A percentile compares a stretch with the other conserved stretches of the same genome.
phyloP scores from a whole-genome alignment of 2,888 invertebrate species.

The Drosophila villosipedis region DNA sequence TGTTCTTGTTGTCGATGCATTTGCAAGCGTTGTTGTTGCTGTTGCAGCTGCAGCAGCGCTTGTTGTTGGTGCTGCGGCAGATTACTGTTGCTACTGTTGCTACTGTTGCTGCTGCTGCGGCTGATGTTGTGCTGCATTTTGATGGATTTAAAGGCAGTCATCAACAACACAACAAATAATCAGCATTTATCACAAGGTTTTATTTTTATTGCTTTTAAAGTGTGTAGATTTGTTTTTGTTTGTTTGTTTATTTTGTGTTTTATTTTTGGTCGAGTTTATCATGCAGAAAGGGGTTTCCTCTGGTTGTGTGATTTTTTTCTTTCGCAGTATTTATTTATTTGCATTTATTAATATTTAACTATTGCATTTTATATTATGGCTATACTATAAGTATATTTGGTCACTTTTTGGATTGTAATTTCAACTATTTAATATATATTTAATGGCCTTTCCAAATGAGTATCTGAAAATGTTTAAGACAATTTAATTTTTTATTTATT shows the following conservation, averaged over 20 bases:
- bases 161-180: constrained; percentile 70
- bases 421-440: constrained; percentile 11
- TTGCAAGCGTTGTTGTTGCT: constrained; percentile 35
- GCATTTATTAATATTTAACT: constrained; percentile 4
- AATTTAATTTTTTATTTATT: background rate
- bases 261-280: constrained; percentile 39
- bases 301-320: constrained; percentile 26
- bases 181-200: constrained; percentile 68
- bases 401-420: constrained; percentile 28
- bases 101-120: constrained; percentile 43
- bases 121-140: constrained; percentile 68
- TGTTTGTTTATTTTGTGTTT: constrained; percentile 12
- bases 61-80: constrained; percentile 48
- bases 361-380: constrained; percentile 16
- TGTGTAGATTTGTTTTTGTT: constrained; percentile 18
- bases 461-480: constrained; percentile 7
- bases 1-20: constrained; percentile 40
- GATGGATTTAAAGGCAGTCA: constrained; percentile 69
- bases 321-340: background rate
- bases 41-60: constrained; percentile 45
- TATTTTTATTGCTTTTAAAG: constrained; percentile 22
- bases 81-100: constrained; percentile 31
- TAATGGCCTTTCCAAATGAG: constrained; percentile 28
- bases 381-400: constrained; percentile 41
- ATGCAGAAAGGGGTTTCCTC: constrained; percentile 16